Evolutionary conservation across 2,888 invertebrate genomes (phyloP).

Genomic region (Stenodera caucasica): DNA sequence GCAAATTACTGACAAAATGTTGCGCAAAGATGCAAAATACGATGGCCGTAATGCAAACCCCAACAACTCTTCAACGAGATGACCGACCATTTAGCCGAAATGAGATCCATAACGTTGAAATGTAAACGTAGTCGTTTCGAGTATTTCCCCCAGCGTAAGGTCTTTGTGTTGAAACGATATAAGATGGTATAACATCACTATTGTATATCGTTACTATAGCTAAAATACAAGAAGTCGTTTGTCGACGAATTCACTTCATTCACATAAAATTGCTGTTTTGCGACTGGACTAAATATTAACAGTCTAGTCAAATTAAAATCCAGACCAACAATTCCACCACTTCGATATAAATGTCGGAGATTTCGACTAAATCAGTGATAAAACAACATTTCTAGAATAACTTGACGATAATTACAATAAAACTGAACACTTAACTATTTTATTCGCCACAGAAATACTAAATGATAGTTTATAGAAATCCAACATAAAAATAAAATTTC

Average conservation of each 20-base stretch:
- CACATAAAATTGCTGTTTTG: slow-evolving; percentile 29
- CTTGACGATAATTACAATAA: neutral
- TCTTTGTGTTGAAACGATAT: slow-evolving; percentile 40
- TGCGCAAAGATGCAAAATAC: slow-evolving; percentile 44
- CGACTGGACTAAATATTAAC: slow-evolving; percentile 27
- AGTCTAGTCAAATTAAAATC: slow-evolving; percentile 28
- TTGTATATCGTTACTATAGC: slow-evolving; percentile 27
- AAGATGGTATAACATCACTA: slow-evolving; percentile 40
- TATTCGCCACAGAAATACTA: neutral
- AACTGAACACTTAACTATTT: neutral
- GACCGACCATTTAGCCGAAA: slow-evolving; percentile 50
- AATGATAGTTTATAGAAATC: too few relatives aligned
- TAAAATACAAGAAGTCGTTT: slow-evolving; percentile 30
- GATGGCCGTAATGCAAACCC: slow-evolving; percentile 36
- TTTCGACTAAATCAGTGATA: neutral
- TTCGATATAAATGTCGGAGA: neutral
- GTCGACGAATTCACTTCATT: slow-evolving; percentile 33
- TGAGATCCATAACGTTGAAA: slow-evolving; percentile 51
- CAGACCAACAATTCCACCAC: slow-evolving; percentile 16
- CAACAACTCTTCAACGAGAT: slow-evolving; percentile 49
- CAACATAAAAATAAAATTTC: neutral
- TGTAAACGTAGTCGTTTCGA: slow-evolving; percentile 46
- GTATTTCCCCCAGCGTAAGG: slow-evolving; percentile 44
- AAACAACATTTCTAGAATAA: neutral
- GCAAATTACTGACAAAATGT: slow-evolving; percentile 32